phyloP scores from a whole-genome alignment of 2,113 vertebrate genomes.

The Lipotes vexillifer region DNA sequence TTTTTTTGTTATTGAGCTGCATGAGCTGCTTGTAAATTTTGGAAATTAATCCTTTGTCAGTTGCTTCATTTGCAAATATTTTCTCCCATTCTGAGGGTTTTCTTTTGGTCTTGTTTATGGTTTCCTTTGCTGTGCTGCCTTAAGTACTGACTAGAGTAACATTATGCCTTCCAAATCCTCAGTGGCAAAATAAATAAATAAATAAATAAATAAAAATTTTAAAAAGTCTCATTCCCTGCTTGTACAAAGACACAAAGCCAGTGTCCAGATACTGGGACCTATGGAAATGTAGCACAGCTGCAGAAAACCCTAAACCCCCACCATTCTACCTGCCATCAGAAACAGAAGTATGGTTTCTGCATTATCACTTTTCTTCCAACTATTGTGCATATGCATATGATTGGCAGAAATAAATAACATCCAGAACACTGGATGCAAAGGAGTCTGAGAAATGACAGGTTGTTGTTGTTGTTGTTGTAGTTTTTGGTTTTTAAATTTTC shows the following conservation, averaged over 20 bases:
- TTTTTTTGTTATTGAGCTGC: no score
- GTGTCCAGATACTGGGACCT: not conserved
- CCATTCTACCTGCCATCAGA: not conserved
- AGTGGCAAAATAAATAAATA: not conserved
- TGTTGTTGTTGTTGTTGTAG: not conserved
- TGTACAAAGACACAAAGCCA: slow-evolving; percentile 24
- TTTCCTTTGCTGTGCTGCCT: not conserved
- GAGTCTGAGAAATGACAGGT: not conserved
- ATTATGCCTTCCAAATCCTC: not conserved
- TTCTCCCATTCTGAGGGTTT: no score
- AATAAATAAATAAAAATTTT: not conserved
- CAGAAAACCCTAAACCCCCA: not conserved
- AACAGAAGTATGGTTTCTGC: not conserved
- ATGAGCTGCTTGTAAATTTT: no score
- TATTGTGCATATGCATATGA: not conserved
- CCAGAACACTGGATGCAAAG: not conserved
- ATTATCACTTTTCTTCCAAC: not conserved
- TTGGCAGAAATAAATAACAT: not conserved
- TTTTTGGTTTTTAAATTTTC: not conserved
- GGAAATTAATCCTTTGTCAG: no score
- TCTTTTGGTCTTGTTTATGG: no score
- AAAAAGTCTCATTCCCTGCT: not conserved
- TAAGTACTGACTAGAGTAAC: not conserved
- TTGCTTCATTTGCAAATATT: no score
- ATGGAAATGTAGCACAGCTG: not conserved